A percentile compares a stretch with the other conserved stretches of the same genome.
Evolutionary conservation across 2,113 vertebrate genomes (phyloP).

Genomic region (Leptodactylus fuscus): DNA sequence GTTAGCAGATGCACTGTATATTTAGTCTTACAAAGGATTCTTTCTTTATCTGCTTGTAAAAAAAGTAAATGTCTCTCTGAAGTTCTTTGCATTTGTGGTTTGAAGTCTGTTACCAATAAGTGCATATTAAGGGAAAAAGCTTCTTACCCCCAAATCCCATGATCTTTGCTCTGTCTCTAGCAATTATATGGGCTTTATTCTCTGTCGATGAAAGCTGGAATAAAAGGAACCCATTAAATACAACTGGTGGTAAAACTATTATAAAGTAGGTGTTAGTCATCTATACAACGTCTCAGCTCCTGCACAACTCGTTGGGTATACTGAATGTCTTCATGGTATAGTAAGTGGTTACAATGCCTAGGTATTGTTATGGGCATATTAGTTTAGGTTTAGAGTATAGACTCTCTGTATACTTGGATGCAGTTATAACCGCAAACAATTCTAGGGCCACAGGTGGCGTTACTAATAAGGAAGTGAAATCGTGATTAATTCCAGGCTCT

Average conservation of each 20-base stretch:
- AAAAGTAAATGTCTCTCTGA: conserved; percentile 38
- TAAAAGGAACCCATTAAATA: conserved; percentile 34
- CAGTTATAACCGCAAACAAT: too few species aligned
- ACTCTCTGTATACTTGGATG: too few species aligned
- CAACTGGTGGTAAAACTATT: conserved; percentile 10
- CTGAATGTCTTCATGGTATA: neutral
- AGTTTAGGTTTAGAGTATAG: too few species aligned
- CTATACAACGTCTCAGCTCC: neutral
- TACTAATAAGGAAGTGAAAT: too few species aligned
- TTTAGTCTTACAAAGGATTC: conserved; percentile 36
- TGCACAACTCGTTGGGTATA: neutral
- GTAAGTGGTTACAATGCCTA: too few species aligned
- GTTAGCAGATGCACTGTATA: conserved; percentile 45
- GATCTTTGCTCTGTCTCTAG: conserved; percentile 49
- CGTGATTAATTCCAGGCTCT: too few species aligned
- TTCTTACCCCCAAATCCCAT: conserved; percentile 37
- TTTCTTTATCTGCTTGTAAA: conserved; percentile 50
- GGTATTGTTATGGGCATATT: too few species aligned
- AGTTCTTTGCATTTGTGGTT: conserved; percentile 40
- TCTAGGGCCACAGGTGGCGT: too few species aligned
- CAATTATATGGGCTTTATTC: conserved; percentile 39
- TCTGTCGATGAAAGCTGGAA: conserved; percentile 4
- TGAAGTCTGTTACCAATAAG: conserved; percentile 47
- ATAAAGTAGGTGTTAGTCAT: conserved; percentile 7
- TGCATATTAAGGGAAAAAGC: conserved; percentile 23